Evolutionary conservation across 2,797 vertebrate genomes (phyloP).

Genomic region (Nyctalus aviator): DNA sequence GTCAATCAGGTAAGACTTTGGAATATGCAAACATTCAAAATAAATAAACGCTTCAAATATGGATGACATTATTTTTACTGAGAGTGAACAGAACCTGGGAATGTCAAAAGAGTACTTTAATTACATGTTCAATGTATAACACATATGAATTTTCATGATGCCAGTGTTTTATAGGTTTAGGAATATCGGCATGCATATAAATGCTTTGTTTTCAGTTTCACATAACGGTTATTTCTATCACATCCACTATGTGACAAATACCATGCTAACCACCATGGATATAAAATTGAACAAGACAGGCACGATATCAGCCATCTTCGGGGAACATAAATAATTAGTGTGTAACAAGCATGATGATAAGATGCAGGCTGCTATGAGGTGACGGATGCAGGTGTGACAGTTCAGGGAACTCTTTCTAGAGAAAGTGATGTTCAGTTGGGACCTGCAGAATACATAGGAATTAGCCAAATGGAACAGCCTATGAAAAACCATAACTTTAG

Average conservation of each 20-base stretch:
- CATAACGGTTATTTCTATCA: background rate
- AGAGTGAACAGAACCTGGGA: background rate
- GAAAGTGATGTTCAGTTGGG: background rate
- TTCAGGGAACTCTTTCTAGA: background rate
- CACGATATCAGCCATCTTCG: background rate
- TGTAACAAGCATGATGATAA: background rate
- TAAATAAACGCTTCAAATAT: background rate
- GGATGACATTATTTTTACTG: background rate
- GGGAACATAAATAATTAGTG: background rate
- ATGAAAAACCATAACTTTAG: background rate
- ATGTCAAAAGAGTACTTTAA: background rate
- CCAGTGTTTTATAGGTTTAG: background rate
- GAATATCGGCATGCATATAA: background rate
- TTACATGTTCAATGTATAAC: constrained; percentile 1
- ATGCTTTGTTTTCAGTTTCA: constrained; percentile 16
- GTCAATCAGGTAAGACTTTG: background rate
- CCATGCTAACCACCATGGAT: background rate
- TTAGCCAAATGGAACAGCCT: background rate
- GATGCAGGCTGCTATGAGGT: background rate
- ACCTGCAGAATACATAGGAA: background rate
- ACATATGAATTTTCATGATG: background rate
- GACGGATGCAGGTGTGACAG: background rate
- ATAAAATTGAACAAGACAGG: background rate
- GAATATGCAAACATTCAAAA: background rate
- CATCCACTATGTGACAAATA: background rate